phyloP scores from a whole-genome alignment of 2,797 vertebrate genomes.

The Etheostoma perlongum region DNA sequence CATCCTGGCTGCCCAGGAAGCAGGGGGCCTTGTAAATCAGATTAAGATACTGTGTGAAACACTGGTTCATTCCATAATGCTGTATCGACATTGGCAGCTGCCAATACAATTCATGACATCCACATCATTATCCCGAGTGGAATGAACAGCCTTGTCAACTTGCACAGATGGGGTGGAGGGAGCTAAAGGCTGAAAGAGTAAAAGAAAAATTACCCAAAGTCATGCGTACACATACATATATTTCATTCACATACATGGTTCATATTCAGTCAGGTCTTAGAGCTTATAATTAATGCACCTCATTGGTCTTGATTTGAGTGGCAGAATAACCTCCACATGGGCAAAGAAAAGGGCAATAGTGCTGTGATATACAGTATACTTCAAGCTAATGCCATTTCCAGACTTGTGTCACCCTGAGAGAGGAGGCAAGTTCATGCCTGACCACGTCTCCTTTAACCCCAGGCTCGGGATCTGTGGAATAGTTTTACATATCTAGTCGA shows the following conservation, averaged over 20 bases:
- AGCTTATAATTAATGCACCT: conserved; percentile 30
- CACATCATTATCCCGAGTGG: conserved; percentile 83
- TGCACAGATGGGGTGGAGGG: conserved; percentile 54
- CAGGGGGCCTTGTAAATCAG: conserved; percentile 79
- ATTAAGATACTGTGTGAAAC: conserved; percentile 89
- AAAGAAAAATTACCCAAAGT: conserved; percentile 23
- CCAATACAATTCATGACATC: conserved; percentile 87
- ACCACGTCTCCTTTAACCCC: conserved; percentile 77
- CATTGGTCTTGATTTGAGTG: conserved; percentile 4
- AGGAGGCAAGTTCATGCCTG: conserved; percentile 63
- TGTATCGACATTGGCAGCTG: conserved; percentile 89
- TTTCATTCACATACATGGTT: conserved; percentile 25
- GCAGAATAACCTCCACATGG: conserved; percentile 18
- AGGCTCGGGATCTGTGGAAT: conserved; percentile 71
- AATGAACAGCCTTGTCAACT: conserved; percentile 85
- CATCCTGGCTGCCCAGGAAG: conserved; percentile 77
- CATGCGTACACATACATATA: conserved; percentile 31
- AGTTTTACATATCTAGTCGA: conserved; percentile 83
- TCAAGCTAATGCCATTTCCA: conserved; percentile 67
- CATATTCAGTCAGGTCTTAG: conserved; percentile 19
- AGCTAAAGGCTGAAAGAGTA: conserved; percentile 27
- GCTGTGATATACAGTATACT: conserved; percentile 37
- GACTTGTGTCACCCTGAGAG: conserved; percentile 74
- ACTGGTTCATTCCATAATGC: conserved; percentile 84
- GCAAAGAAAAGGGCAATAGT: conserved; percentile 19